Evolutionary conservation across 2,797 vertebrate species (phyloP).

Genomic region (Oophaga sylvatica): DNA sequence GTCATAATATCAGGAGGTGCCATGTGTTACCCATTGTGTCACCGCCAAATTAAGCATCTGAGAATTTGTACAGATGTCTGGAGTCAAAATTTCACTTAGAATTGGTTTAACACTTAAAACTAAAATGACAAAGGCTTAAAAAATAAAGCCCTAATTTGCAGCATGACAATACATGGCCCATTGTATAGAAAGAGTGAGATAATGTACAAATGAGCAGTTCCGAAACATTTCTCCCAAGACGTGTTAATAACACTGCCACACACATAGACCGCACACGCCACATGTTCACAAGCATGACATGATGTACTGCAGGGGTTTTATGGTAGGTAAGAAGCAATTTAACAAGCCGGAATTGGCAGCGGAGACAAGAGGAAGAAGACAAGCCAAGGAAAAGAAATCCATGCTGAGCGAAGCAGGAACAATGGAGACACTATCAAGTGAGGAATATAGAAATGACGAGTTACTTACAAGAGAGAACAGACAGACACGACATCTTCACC

Average conservation of each 20-base stretch:
- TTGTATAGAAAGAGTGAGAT: background rate
- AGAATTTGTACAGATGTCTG: background rate
- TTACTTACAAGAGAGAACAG: conserved; percentile 99
- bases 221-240: background rate
- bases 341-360: conserved; percentile 59
- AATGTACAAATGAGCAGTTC: background rate
- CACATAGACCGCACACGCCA: background rate
- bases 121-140: too few relatives aligned
- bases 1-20: background rate
- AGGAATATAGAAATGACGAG: conserved; percentile 64
- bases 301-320: background rate
- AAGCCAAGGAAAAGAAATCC: background rate
- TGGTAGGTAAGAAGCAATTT: background rate
- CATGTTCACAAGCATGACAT: conserved; percentile 57
- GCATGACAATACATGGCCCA: background rate
- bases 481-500: conserved; percentile 96
- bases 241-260: background rate
- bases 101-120: background rate
- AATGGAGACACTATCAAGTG: background rate
- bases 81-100: background rate
- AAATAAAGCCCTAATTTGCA: background rate
- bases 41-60: background rate
- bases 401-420: background rate
- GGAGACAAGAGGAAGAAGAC: conserved; percentile 31
- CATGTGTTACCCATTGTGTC: background rate